Conservation (phyloP, 2,888 invertebrate genomes). For the Arge pagana region DNA sequence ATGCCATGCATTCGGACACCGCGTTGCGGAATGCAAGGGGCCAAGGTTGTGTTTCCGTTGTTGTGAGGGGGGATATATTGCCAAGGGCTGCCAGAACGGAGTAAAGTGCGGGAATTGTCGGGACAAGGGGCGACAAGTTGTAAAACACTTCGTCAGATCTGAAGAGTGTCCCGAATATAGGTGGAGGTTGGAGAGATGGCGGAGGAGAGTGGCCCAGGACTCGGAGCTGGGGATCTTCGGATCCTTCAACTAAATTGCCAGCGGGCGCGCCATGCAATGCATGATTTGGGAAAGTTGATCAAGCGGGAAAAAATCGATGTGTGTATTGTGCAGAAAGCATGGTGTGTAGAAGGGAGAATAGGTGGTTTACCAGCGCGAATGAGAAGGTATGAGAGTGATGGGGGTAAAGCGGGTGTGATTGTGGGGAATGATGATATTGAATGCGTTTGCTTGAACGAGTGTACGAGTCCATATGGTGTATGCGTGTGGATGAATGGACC, state of each 20-base stretch:
- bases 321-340: slow-evolving; percentile 20
- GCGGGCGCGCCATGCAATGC: slow-evolving; percentile 17
- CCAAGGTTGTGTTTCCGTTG: slow-evolving; percentile 19
- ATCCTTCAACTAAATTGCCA: slow-evolving; percentile 22
- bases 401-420: slow-evolving; percentile 20
- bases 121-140: background rate
- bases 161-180: slow-evolving; percentile 12
- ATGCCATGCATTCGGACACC: slow-evolving; percentile 17
- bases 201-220: background rate
- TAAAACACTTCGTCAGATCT: slow-evolving; percentile 11
- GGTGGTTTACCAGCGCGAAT: slow-evolving; percentile 5
- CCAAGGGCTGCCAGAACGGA: background rate
- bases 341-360: background rate
- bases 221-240: background rate
- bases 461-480: slow-evolving; percentile 19
- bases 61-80: slow-evolving; percentile 10
- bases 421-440: slow-evolving; percentile 17
- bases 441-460: background rate
- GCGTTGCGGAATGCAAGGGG: background rate
- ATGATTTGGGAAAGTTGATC: slow-evolving; percentile 15
- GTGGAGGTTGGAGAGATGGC: background rate
- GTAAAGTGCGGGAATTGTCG: slow-evolving; percentile 20
- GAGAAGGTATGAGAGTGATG: background rate
- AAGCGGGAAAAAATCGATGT: slow-evolving; percentile 6
- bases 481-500: slow-evolving; percentile 29